A percentile compares a stretch with the other conserved stretches of the same genome.
Conservation (phyloP, 1,140 invertebrate genomes). For the Sinella curviseta region DNA sequence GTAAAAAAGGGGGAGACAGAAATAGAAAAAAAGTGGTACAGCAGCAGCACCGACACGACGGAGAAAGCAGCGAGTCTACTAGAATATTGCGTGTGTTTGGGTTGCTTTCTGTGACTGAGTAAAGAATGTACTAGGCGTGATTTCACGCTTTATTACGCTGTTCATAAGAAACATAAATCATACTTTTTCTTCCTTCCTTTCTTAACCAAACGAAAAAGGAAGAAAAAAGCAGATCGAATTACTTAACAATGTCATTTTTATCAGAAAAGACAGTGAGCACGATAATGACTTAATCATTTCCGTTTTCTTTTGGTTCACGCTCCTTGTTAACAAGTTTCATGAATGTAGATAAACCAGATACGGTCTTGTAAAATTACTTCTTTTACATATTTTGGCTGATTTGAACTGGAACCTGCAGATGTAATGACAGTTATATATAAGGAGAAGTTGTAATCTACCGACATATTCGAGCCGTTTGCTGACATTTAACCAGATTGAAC, state of each 20-base stretch:
- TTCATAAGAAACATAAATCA: slow-evolving; percentile 18
- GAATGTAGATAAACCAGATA: too few relatives aligned
- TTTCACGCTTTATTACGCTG: slow-evolving; percentile 19
- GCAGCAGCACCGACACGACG: neutral
- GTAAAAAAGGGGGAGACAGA: slow-evolving; percentile 8
- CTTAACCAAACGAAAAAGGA: neutral
- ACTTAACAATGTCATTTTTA: neutral
- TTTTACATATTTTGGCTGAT: too few relatives aligned
- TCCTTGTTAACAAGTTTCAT: too few relatives aligned
- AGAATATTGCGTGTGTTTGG: neutral
- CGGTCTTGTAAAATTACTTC: too few relatives aligned
- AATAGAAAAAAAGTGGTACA: neutral
- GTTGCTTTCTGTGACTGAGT: neutral
- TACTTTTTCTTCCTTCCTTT: neutral
- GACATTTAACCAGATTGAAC: too few relatives aligned
- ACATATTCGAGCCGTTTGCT: too few relatives aligned
- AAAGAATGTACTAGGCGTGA: neutral
- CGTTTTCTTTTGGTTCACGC: too few relatives aligned
- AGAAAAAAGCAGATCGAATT: neutral
- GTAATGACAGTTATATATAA: too few relatives aligned
- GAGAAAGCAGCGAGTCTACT: neutral
- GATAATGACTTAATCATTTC: neutral
- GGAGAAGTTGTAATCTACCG: too few relatives aligned
- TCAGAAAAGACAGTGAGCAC: neutral
- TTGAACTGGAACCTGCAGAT: too few relatives aligned